These are phyloP conservation scores for Meandrusa payeni DNA, from an alignment of 2,888 invertebrate species.

Conservation along the genomic window DNA sequence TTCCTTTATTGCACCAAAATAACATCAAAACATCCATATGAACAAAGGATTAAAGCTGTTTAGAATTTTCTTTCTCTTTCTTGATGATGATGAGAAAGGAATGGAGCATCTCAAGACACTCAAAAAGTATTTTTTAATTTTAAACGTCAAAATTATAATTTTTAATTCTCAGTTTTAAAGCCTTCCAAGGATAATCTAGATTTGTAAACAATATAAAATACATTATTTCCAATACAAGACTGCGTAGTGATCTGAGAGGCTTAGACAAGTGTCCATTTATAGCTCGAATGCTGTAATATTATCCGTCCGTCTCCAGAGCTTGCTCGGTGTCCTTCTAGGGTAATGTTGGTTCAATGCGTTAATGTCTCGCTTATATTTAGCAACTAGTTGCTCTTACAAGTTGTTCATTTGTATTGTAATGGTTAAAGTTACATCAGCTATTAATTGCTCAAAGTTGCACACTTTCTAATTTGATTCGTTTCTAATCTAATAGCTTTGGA, in stretches of 20 bases:
- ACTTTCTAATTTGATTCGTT: not conserved
- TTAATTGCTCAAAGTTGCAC: not conserved
- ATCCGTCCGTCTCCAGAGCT: conserved; percentile 12
- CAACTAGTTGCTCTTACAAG: not conserved
- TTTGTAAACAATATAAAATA: not conserved
- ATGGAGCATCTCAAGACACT: no score
- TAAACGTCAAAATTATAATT: no score
- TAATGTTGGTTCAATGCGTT: conserved; percentile 7
- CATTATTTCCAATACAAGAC: not conserved
- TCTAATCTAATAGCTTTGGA: no score
- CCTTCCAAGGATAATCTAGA: no score
- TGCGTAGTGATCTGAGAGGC: conserved; percentile 8
- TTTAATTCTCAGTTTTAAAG: no score
- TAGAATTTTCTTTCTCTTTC: no score
- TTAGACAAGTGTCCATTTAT: conserved; percentile 22
- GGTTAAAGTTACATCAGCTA: not conserved
- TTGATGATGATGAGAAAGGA: no score
- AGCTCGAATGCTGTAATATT: conserved; percentile 16
- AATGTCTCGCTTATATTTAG: conserved; percentile 2
- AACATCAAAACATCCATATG: no score
- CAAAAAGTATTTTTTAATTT: no score
- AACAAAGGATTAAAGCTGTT: no score
- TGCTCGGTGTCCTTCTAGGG: conserved; percentile 15
- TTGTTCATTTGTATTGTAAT: not conserved
- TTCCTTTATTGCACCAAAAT: no score